Conservation (phyloP, 2,888 invertebrate species). For the Hyalella azteca region DNA sequence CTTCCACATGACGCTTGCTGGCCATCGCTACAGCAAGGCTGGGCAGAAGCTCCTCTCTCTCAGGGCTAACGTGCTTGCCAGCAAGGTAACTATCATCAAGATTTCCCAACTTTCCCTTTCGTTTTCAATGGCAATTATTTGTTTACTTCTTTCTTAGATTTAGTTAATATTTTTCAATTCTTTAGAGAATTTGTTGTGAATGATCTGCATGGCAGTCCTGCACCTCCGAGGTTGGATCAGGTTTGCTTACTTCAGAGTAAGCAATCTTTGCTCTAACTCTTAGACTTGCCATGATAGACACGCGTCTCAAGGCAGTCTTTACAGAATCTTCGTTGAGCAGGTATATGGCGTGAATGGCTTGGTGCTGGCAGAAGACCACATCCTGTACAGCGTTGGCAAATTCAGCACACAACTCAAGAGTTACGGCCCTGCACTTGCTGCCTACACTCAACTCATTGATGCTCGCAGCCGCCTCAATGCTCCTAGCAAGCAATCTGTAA, state of each 20-base stretch:
- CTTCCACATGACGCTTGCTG: constrained; percentile 94
- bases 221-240: too few species aligned
- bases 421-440: constrained; percentile 73
- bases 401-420: constrained; percentile 83
- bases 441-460: constrained; percentile 75
- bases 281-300: too few species aligned
- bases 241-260: too few species aligned
- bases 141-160: too few species aligned
- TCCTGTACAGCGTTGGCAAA: constrained; percentile 90
- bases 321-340: constrained; percentile 64
- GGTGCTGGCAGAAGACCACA: constrained; percentile 93
- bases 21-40: constrained; percentile 92
- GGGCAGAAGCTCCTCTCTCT: constrained; percentile 91
- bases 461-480: constrained; percentile 56
- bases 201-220: too few species aligned
- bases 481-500: constrained; percentile 62
- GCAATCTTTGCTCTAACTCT: too few species aligned
- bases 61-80: constrained; percentile 88
- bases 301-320: too few species aligned
- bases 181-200: too few species aligned
- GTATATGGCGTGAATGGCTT: constrained; percentile 80
- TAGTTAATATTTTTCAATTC: too few species aligned
- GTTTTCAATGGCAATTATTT: too few species aligned
- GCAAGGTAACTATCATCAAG: constrained; percentile 74
- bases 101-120: too few species aligned